Evolutionary conservation across 2,113 vertebrate species (phyloP), one percentile per base, ranked within the genome.

Genomic region (Steatornis caripensis): DNA sequence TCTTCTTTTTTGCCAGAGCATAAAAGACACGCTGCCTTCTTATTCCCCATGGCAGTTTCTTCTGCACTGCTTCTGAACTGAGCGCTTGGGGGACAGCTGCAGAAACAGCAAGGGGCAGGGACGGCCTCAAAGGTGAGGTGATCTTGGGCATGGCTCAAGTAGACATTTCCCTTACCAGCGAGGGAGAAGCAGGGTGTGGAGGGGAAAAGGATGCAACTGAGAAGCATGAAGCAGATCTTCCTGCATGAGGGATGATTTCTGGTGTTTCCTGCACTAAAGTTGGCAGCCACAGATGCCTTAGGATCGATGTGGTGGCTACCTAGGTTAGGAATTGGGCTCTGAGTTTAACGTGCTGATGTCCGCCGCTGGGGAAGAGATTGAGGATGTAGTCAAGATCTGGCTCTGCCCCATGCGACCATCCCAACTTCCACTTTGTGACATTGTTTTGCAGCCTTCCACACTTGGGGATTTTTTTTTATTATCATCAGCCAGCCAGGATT

Each of bases 1-100:
- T 7, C 5, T 18, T 6, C 0, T 12, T 26, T 26, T 55, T 8
- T 2, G 0, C 14, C 5, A 51, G 45, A 69, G 7, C 53, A 13
- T 23, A n/a, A 58, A 54, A 48, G 32, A 46, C 9, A 36, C 2
- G 1, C 15, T 79, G 53, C 29, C 23, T 39, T 84, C 61, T 58
- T 64, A 15, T 41, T 74, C 36, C 15, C 48, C 2, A 0, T n/a
- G 22, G 26, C 30, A 49, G 43, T 20, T 15, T 34, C 27, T 81
- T 69, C 43, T 74, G 43, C 0, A 0, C 41, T 3, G 5, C 49
- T 87, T 87, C 29, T 37, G 58, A 37, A 22, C 0, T 24, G 74
- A 55, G 34, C 14, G 24, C 53, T 9, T 53, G 75, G 12, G 48
- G 29, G 51, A 89, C 49, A 5, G 4, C 12, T 51, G 64, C 48